Conservation (phyloP, 1,140 invertebrate species). For the Aphaenogaster floridana region DNA sequence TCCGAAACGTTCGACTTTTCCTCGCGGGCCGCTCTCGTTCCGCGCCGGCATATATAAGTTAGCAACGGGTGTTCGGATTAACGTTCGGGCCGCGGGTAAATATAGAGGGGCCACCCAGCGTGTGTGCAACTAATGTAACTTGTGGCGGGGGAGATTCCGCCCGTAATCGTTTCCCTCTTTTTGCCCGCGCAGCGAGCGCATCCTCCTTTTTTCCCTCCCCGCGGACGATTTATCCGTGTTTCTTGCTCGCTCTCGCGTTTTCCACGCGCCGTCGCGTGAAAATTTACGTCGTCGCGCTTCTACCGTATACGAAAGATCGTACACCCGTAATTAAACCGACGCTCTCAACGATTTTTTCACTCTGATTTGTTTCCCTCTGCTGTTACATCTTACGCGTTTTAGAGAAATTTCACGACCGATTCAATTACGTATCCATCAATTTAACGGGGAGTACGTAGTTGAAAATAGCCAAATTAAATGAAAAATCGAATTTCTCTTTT, state of each 20-base stretch:
- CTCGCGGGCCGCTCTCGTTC: constrained; percentile 7
- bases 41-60: constrained; percentile 51
- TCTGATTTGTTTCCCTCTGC: background rate
- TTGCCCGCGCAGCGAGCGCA: constrained; percentile 19
- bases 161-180: constrained; percentile 68
- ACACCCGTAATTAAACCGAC: background rate
- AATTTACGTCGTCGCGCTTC: constrained; percentile 33
- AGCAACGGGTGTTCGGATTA: constrained; percentile 81
- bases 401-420: background rate
- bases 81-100: constrained; percentile 81
- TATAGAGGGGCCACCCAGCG: constrained; percentile 83
- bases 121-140: constrained; percentile 81
- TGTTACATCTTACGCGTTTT: background rate
- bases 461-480: too few species aligned
- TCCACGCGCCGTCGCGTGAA: constrained; percentile 35
- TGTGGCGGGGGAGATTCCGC: constrained; percentile 61
- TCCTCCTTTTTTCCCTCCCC: constrained; percentile 48
- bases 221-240: constrained; percentile 19
- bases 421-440: background rate
- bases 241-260: constrained; percentile 31
- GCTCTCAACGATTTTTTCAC: background rate
- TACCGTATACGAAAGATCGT: background rate
- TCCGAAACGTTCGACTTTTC: constrained; percentile 38
- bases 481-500: too few species aligned
- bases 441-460: too few species aligned